These are phyloP conservation scores for Coturnix japonica DNA, from an alignment of 2,113 vertebrate genomes.

Conservation along the genomic window DNA sequence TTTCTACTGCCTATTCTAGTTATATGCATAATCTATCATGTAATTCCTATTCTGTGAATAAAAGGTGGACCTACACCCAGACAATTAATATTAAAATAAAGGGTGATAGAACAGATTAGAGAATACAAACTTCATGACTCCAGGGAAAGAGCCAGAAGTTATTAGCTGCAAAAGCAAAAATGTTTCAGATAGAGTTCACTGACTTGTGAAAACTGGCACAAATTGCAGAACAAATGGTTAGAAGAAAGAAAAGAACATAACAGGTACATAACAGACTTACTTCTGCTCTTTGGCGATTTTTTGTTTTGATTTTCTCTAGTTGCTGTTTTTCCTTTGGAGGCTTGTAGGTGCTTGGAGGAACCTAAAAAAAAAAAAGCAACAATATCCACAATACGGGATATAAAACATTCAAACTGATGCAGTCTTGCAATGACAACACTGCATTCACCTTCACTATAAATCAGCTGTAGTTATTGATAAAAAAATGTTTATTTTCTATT, in stretches of 20 bases:
- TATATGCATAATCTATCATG: neutral
- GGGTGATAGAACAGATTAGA: neutral
- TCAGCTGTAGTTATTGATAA: neutral
- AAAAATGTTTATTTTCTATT: conserved; percentile 37
- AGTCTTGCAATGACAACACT: neutral
- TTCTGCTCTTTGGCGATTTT: conserved; percentile 82
- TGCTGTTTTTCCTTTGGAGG: conserved; percentile 79
- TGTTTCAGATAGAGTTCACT: neutral
- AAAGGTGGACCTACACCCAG: neutral
- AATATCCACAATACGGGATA: neutral
- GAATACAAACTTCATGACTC: neutral
- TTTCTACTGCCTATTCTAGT: neutral
- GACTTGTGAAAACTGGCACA: neutral
- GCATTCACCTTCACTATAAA: neutral
- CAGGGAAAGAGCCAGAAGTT: neutral
- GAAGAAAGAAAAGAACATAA: neutral
- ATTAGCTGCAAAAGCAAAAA: neutral
- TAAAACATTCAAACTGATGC: neutral
- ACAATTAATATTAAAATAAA: neutral
- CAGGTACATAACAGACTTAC: conserved; percentile 62
- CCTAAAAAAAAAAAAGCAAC: conserved; percentile 72
- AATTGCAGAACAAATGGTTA: neutral
- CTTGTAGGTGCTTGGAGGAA: conserved; percentile 84
- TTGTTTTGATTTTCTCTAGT: conserved; percentile 79
- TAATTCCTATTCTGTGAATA: neutral